Evolutionary conservation across 1,140 invertebrate genomes (phyloP), one percentile per base, ranked within the genome.

Genomic region (Macrostomum lignano): DNA sequence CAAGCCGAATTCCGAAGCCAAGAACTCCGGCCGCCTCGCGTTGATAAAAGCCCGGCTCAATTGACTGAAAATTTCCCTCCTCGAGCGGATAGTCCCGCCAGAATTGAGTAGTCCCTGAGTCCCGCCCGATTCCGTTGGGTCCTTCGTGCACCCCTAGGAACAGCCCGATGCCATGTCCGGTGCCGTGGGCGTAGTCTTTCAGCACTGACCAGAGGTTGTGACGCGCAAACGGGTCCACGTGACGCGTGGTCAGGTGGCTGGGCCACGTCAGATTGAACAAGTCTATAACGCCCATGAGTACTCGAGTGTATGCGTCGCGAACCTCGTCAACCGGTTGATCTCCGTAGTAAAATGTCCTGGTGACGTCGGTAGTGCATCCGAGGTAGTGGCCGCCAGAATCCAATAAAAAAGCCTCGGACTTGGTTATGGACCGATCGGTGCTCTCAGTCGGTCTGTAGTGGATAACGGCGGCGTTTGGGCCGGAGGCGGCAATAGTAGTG

Each of bases 111-210:
- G n/a, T n/a, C n/a, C n/a, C n/a, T n/a, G n/a, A n/a, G 25, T 46
- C 34, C 11, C 73, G 73, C 13, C 7, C 20, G 33, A 35, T n/a
- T n/a, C n/a, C n/a, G n/a, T n/a, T n/a, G n/a, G n/a, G n/a, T n/a
- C n/a, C n/a, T n/a, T n/a, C n/a, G 52, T 94, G 88, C 3, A 96
- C 86, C 60, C 86, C 86, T 19, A 96, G 63, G 58, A 73, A 93
- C 35, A 72, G 66, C 1, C 86, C 86, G 42, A 94, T 73, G 4
- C 86, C 86, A 53, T 96, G 88, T 0, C 86, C 79, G 14, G 86
- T 94, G 14, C 86, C 84, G 55, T 98, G 88, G 1, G 65, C 65
- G 58, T 93, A 96, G 58, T 91, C 74, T 26, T 91, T 10, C 23
- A 24, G 10, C n/a, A 24, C 31, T 33, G 14, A 33, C 31, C 31